Evolutionary conservation across 1,140 invertebrate genomes (phyloP), one percentile per base, ranked within the genome.

Genomic region (Sitophilus oryzae): DNA sequence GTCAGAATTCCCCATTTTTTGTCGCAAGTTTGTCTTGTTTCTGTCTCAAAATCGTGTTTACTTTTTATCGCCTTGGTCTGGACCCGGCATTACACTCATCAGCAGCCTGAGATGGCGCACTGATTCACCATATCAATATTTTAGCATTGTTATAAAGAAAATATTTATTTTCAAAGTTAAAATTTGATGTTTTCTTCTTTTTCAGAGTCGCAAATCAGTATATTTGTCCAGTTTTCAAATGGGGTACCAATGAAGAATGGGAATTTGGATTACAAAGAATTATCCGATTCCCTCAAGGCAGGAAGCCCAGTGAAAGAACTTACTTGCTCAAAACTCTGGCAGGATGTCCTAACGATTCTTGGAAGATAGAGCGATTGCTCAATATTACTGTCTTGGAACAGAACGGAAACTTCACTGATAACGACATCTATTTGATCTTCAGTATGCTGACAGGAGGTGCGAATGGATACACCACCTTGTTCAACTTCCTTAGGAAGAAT

Each of bases 161-260:
- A 30, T 30, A 30, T 6, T 30, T 30, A 36, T 45, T 48, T 51
- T 44, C n/a, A 56, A 46, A 52, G 3, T 40, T 30, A 14, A 16
- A 21, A 42, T 4, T 51, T 18, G 18, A 48, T 52, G 11, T 30
- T 6, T 30, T 42, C 5, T 14, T 0, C 42, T 46, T 51, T 69
- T 74, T 19, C 59, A 89, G 86, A 3, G 78, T 87, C 30, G 75
- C 81, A 8, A 85, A 83, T 65, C 80, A 83, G 64, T 86, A 79
- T 63, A 79, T 88, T 35, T 88, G 86, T 50, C 83, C 85, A 3
- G 83, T 89, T 1, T 88, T 88, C 62, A 82, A 83, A 70, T 88
- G 83, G 80, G 86, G 86, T 0, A 80, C 82, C 0, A 73, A 77
- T 52, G 79, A 86, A 22, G 85, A 89, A 70, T 89, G 85, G 85